Conservation (phyloP, 2,888 invertebrate genomes). For the Cataglyphis cursor region DNA sequence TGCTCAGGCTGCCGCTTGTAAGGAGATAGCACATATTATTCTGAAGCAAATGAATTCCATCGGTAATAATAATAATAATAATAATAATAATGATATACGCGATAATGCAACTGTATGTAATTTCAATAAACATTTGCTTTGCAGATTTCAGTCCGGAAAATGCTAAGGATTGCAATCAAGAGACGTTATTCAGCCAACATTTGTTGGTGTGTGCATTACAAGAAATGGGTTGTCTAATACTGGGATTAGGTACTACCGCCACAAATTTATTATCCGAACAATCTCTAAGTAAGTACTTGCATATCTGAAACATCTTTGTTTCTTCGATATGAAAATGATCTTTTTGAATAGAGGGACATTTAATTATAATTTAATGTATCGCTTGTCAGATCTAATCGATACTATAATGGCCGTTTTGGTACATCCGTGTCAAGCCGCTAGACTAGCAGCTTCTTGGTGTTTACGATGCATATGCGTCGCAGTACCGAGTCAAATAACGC, state of each 20-base stretch:
- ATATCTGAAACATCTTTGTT: conserved; percentile 8
- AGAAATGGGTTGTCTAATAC: conserved; percentile 96
- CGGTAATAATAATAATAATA: conserved; percentile 81
- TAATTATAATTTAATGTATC: conserved; percentile 7
- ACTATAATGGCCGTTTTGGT: conserved; percentile 94
- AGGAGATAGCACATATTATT: conserved; percentile 96
- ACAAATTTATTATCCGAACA: conserved; percentile 96
- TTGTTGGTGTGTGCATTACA: conserved; percentile 96
- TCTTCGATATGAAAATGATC: neutral
- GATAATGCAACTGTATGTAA: neutral
- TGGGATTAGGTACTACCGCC: conserved; percentile 97
- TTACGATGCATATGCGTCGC: conserved; percentile 96
- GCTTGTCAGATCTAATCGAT: conserved; percentile 90
- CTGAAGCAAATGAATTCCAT: conserved; percentile 98
- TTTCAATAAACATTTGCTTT: neutral
- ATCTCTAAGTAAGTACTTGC: conserved; percentile 90
- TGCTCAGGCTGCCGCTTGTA: conserved; percentile 97
- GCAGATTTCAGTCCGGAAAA: conserved; percentile 96
- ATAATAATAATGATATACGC: neutral
- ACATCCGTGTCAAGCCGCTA: conserved; percentile 97
- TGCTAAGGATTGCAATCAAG: conserved; percentile 96
- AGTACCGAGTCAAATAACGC: conserved; percentile 97
- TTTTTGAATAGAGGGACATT: neutral
- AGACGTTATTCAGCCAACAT: conserved; percentile 96
- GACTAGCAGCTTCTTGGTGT: conserved; percentile 98